phyloP scores from a whole-genome alignment of 1,140 invertebrate genomes.

The Drosophila kikkawai region DNA sequence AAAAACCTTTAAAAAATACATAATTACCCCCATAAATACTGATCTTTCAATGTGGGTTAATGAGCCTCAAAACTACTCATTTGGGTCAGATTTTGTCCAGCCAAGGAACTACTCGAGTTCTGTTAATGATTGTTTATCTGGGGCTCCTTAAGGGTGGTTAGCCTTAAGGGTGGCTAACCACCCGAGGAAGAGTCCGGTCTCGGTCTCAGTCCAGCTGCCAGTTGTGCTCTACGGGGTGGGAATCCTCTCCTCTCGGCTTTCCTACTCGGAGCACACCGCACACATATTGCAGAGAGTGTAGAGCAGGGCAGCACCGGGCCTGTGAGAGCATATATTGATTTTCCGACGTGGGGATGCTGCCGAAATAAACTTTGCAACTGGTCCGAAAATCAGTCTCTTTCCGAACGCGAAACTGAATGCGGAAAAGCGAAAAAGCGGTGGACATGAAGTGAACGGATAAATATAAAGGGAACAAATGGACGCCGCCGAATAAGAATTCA shows the following conservation, averaged over 20 bases:
- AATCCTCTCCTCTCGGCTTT: conserved; percentile 18
- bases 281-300: conserved; percentile 1
- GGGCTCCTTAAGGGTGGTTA: conserved; percentile 56
- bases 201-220: conserved; percentile 41
- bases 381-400: conserved; percentile 63
- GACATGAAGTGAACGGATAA: conserved; percentile 33
- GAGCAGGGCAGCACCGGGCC: conserved; percentile 16
- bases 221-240: conserved; percentile 31
- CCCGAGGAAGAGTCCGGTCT: conserved; percentile 5
- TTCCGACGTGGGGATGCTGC: conserved; percentile 57
- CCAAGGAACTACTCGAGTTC: conserved; percentile 19
- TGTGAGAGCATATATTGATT: conserved; percentile 62
- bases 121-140: conserved; percentile 39
- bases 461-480: conserved; percentile 21
- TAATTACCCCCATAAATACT: neutral
- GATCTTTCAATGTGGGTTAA: neutral
- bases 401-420: conserved; percentile 62
- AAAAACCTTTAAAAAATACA: neutral
- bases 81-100: neutral
- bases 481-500: conserved; percentile 56
- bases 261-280: neutral
- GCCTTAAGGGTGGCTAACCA: conserved; percentile 52
- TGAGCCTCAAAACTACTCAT: neutral
- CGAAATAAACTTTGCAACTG: conserved; percentile 67
- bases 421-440: conserved; percentile 9